Evolutionary conservation across 1,140 invertebrate species (phyloP).

Genomic region (Lutraria rhynchaena): DNA sequence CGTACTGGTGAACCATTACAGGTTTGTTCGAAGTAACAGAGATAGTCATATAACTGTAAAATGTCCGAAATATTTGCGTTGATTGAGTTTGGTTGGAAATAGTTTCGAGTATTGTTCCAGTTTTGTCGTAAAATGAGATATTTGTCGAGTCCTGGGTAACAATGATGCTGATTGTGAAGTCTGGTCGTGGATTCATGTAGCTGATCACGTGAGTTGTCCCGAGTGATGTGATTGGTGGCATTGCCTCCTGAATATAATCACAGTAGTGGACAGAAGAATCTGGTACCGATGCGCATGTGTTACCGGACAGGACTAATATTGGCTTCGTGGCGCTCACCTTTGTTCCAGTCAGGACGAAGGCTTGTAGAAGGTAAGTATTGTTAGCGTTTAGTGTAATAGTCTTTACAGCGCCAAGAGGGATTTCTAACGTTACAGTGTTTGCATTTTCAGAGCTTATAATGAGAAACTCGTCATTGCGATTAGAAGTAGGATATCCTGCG

Average conservation of each 20-base stretch:
- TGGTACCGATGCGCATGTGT: slow-evolving; percentile 15
- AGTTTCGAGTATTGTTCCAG: not conserved
- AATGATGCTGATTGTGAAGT: slow-evolving; percentile 18
- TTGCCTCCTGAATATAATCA: slow-evolving; percentile 1
- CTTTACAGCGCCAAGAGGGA: not conserved
- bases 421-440: not conserved
- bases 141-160: not conserved
- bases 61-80: not conserved
- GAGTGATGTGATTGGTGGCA: slow-evolving; percentile 6
- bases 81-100: not conserved
- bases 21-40: not conserved
- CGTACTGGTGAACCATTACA: slow-evolving; percentile 1
- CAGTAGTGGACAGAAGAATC: slow-evolving; percentile 11
- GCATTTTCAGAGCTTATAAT: not conserved
- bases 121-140: not conserved
- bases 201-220: not conserved
- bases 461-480: slow-evolving; percentile 4
- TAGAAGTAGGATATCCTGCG: not conserved
- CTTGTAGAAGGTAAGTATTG: not conserved
- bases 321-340: not conserved
- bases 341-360: not conserved
- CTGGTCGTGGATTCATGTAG: slow-evolving; percentile 12
- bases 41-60: not conserved
- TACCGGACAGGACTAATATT: slow-evolving; percentile 5
- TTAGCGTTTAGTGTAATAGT: slow-evolving; percentile 1